These are phyloP conservation scores for Pollachius pollachius DNA, from an alignment of 2,113 vertebrate species.

Conservation along the genomic window DNA sequence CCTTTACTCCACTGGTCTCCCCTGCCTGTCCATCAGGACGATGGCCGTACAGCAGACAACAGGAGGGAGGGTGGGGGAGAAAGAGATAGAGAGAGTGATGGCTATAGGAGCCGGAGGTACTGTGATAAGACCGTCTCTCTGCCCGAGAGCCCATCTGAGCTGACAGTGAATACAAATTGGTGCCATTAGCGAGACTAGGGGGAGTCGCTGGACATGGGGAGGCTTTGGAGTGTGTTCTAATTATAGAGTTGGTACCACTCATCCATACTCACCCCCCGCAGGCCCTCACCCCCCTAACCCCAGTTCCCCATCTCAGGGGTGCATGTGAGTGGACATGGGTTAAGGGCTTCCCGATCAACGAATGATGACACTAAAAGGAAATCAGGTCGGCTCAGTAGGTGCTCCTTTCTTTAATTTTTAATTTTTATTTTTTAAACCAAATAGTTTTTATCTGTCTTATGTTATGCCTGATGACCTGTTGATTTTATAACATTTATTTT, in stretches of 20 bases:
- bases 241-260: slow-evolving; percentile 58
- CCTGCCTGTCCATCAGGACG: slow-evolving; percentile 51
- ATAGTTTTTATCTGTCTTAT: too few species aligned
- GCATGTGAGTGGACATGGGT: not conserved
- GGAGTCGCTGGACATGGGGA: slow-evolving; percentile 18
- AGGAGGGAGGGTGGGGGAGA: slow-evolving; percentile 47
- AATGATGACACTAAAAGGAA: too few species aligned
- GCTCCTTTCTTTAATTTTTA: too few species aligned
- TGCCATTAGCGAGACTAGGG: slow-evolving; percentile 55
- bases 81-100: slow-evolving; percentile 14
- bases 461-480: too few species aligned
- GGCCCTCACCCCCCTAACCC: not conserved
- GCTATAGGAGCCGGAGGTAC: slow-evolving; percentile 59
- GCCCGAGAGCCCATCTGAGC: slow-evolving; percentile 67
- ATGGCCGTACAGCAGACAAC: slow-evolving; percentile 40
- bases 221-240: slow-evolving; percentile 50
- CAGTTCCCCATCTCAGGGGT: not conserved
- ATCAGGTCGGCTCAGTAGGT: too few species aligned
- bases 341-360: too few species aligned
- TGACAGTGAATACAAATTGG: slow-evolving; percentile 74
- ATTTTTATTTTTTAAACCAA: too few species aligned
- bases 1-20: not conserved
- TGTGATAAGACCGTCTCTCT: slow-evolving; percentile 59
- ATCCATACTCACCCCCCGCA: not conserved
- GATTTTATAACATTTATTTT: too few species aligned